A percentile compares a stretch with the other conserved stretches of the same genome.
These are phyloP conservation scores for Labeo catla DNA, from an alignment of 2,113 vertebrate species.

Conservation along the genomic window DNA sequence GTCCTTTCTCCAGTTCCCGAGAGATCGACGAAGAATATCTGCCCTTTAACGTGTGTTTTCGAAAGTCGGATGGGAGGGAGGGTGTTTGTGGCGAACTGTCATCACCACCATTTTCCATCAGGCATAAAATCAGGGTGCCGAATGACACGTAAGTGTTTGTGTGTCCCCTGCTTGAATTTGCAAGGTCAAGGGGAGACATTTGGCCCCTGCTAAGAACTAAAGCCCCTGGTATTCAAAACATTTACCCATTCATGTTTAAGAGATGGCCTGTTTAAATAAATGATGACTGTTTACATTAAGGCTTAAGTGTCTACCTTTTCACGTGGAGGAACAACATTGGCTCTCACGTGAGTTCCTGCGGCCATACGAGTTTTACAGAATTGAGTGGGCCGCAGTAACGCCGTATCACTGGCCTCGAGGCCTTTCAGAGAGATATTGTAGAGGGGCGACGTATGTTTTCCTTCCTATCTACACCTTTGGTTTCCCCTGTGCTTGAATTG, in stretches of 20 bases:
- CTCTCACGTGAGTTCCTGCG: constrained; percentile 74
- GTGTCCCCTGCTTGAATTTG: constrained; percentile 45
- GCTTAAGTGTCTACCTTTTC: constrained; percentile 76
- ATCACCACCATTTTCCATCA: constrained; percentile 41
- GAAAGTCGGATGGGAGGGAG: not conserved
- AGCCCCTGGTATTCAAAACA: constrained; percentile 77
- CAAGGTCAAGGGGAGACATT: constrained; percentile 64
- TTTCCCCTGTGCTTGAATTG: constrained; percentile 50
- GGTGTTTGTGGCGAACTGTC: constrained; percentile 14
- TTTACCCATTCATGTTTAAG: constrained; percentile 78
- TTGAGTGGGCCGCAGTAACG: not conserved
- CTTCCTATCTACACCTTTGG: constrained; percentile 52
- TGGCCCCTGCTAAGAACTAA: constrained; percentile 75
- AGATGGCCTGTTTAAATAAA: constrained; percentile 82
- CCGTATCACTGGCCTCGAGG: constrained; percentile 21
- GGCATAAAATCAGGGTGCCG: constrained; percentile 54
- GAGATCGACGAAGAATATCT: constrained; percentile 31
- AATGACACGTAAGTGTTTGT: constrained; percentile 56
- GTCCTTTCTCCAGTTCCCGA: constrained; percentile 15
- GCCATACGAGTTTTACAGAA: constrained; percentile 68
- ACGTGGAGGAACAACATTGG: constrained; percentile 75
- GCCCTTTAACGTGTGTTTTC: constrained; percentile 39
- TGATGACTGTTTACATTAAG: constrained; percentile 80
- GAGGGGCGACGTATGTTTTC: constrained; percentile 48
- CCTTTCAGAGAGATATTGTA: constrained; percentile 42